phyloP scores from a whole-genome alignment of 2,113 vertebrate species.

The Neoarius graeffei region DNA sequence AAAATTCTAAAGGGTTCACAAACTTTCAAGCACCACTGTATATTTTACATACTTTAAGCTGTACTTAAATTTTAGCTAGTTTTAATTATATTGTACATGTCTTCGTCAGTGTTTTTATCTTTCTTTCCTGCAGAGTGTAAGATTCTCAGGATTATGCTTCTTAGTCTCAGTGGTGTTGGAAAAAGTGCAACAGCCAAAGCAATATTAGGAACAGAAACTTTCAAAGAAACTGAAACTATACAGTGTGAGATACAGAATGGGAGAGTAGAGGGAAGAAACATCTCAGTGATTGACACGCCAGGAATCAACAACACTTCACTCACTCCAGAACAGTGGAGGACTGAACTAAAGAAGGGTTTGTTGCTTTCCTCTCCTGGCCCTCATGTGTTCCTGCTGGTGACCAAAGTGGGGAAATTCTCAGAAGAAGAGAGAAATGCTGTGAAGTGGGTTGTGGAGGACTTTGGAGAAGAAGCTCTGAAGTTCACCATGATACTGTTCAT shows the following conservation, averaged over 20 bases:
- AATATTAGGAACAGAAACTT: conserved; percentile 19
- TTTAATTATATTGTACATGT: no score
- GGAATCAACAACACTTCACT: background rate
- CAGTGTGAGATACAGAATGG: background rate
- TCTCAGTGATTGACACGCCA: conserved; percentile 13
- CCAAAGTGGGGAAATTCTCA: conserved; percentile 66
- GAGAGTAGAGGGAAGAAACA: background rate
- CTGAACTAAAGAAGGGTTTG: background rate
- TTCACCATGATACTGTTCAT: conserved; percentile 62
- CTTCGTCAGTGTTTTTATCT: no score
- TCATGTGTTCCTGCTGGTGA: conserved; percentile 71
- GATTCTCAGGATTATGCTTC: background rate
- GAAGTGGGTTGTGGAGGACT: conserved; percentile 65
- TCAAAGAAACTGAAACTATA: background rate
- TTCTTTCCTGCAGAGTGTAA: background rate
- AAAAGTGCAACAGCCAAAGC: conserved; percentile 6
- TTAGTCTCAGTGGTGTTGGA: background rate
- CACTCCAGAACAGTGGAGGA: background rate
- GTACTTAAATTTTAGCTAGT: no score
- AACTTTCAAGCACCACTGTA: no score
- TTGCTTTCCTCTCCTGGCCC: conserved; percentile 61
- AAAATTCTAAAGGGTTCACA: no score
- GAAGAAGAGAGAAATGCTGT: conserved; percentile 67
- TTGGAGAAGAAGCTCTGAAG: conserved; percentile 67
- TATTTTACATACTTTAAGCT: no score